Percentiles rank a stretch among this genome's conserved stretches.
Conservation (phyloP, 1,140 invertebrate species). For the Hydropsyche tenuis region DNA sequence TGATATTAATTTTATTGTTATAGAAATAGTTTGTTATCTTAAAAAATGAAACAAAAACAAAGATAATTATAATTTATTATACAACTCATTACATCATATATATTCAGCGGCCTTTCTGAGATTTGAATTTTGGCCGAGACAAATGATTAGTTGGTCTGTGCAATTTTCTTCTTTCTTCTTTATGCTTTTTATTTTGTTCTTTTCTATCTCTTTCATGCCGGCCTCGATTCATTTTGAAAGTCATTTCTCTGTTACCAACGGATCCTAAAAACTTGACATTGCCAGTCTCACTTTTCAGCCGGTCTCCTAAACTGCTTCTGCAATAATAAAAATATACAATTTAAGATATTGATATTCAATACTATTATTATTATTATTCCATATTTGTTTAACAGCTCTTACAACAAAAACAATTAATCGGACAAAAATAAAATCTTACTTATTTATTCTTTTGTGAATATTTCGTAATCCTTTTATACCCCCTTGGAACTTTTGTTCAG, state of each 20-base stretch:
- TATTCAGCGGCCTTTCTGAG: slow-evolving; percentile 31
- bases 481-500: slow-evolving; percentile 66
- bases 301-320: slow-evolving; percentile 74
- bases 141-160: slow-evolving; percentile 68
- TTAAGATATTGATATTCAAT: background rate
- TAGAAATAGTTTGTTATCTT: background rate
- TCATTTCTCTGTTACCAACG: slow-evolving; percentile 79
- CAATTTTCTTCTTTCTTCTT: slow-evolving; percentile 74
- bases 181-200: slow-evolving; percentile 69
- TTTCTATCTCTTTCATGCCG: slow-evolving; percentile 62
- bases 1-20: background rate
- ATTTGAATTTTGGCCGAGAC: slow-evolving; percentile 48
- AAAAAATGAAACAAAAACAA: background rate
- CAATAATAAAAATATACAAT: slow-evolving; percentile 47
- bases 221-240: slow-evolving; percentile 67
- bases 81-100: background rate
- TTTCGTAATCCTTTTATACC: slow-evolving; percentile 59
- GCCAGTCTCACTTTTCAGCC: slow-evolving; percentile 67
- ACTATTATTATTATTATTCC: slow-evolving; percentile 40
- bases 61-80: background rate
- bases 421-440: slow-evolving; percentile 58
- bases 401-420: slow-evolving; percentile 31
- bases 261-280: slow-evolving; percentile 66
- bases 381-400: background rate
- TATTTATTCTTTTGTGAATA: slow-evolving; percentile 57